A percentile compares a stretch with the other conserved stretches of the same genome.
phyloP scores from a whole-genome alignment of 2,113 vertebrate species.

The Trematomus loennbergii region DNA sequence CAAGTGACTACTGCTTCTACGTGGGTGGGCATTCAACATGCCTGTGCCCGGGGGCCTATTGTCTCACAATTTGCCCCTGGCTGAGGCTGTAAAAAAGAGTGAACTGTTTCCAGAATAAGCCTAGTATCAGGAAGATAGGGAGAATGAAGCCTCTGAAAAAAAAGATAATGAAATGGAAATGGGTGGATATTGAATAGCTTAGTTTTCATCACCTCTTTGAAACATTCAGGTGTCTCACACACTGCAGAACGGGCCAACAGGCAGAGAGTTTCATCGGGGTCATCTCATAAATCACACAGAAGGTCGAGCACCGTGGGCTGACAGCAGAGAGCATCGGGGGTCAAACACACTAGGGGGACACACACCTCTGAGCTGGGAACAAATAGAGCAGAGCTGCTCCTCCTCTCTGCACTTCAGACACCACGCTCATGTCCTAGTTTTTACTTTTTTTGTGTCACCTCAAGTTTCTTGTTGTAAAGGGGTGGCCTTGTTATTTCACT shows the following conservation, averaged over 20 bases:
- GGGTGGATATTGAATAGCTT: slow-evolving; percentile 25
- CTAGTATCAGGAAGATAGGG: neutral
- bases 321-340: slow-evolving; percentile 49
- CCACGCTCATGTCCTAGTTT: slow-evolving; percentile 71
- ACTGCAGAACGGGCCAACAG: neutral
- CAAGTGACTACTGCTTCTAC: no score
- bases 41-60: no score
- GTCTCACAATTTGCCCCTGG: neutral
- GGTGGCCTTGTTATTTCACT: slow-evolving; percentile 68
- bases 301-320: slow-evolving; percentile 56
- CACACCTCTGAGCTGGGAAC: slow-evolving; percentile 50
- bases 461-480: slow-evolving; percentile 57
- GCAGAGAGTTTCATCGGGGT: slow-evolving; percentile 17
- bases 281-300: slow-evolving; percentile 67
- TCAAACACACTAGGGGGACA: slow-evolving; percentile 48
- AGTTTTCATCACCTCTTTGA: slow-evolving; percentile 38
- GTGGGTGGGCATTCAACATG: no score
- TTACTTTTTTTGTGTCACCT: slow-evolving; percentile 73
- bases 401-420: slow-evolving; percentile 33
- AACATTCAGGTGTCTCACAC: slow-evolving; percentile 18
- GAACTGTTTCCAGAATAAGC: slow-evolving; percentile 16
- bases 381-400: slow-evolving; percentile 53
- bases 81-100: neutral
- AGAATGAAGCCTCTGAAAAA: neutral
- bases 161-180: neutral